Percentiles rank a stretch among this genome's conserved stretches.
Evolutionary conservation across 2,888 invertebrate genomes (phyloP).

Genomic region (Synanthedon andrenaeformis): DNA sequence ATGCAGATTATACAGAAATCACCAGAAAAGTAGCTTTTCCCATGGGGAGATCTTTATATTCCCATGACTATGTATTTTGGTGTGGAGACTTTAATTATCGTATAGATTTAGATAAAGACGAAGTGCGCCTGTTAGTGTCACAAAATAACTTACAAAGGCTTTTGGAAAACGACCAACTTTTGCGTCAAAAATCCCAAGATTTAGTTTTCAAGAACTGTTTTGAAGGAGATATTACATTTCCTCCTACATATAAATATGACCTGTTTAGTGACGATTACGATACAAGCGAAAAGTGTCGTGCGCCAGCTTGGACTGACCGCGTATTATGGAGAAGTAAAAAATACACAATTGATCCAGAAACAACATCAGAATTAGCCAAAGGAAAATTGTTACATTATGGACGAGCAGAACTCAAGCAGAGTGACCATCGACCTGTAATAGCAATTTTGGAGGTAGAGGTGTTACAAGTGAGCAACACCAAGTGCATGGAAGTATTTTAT

Average conservation of each 20-base stretch:
- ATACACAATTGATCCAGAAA: slow-evolving; percentile 77
- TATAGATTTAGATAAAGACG: slow-evolving; percentile 94
- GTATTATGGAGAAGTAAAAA: slow-evolving; percentile 92
- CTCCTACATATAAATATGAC: slow-evolving; percentile 99
- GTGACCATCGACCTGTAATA: slow-evolving; percentile 96
- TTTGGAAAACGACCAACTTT: slow-evolving; percentile 89
- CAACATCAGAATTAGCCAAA: slow-evolving; percentile 75
- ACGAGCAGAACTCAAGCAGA: slow-evolving; percentile 94
- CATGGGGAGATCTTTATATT: slow-evolving; percentile 91
- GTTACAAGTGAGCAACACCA: slow-evolving; percentile 80
- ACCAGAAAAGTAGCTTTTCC: slow-evolving; percentile 90
- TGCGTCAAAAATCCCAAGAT: slow-evolving; percentile 81
- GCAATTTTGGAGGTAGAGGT: slow-evolving; percentile 91
- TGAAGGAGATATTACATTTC: slow-evolving; percentile 92
- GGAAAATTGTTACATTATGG: slow-evolving; percentile 91
- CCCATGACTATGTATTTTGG: slow-evolving; percentile 99
- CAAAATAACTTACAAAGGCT: slow-evolving; percentile 81
- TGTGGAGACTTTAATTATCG: slow-evolving; percentile 99
- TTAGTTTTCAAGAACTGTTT: slow-evolving; percentile 92
- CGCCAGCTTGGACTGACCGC: slow-evolving; percentile 99
- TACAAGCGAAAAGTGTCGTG: slow-evolving; percentile 96
- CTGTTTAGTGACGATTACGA: slow-evolving; percentile 98
- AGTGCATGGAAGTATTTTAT: slow-evolving; percentile 84
- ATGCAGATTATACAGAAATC: slow-evolving; percentile 97
- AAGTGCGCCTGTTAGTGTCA: slow-evolving; percentile 86